Base-by-base conservation (phyloP, 2,113 vertebrate species). In the Phrynosoma blainvillii region DNA sequence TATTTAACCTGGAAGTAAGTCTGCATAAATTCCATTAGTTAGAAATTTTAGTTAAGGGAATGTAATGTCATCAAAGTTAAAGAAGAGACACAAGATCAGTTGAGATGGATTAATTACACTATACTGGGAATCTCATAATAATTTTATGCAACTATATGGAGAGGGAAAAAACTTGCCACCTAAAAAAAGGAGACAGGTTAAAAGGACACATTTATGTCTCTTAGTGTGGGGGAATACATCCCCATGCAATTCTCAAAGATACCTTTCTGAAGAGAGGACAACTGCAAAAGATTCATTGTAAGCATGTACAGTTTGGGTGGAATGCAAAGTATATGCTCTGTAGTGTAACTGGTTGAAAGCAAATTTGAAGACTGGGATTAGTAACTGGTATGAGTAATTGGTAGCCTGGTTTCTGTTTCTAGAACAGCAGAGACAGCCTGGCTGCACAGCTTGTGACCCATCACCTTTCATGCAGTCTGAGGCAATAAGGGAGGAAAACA, bases 341-440 rank as follows among this genome's bases (percentile, higher is more conserved):
- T 77, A 92, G 78, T 90, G 88, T 90, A 80, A 90, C 88, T 93
- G 91, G 89, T 93, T 87, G 62, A 90, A 94, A 93, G 85, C 78
- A 79, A 81, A 27, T 32, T 11, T 27, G 56, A 77, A 80, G 56
- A 56, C 90, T 92, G 70, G 75, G 92, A 83, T 84, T 85, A 79
- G 79, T 27, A n/a, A 30, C 30, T 30, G 4, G 91, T 90, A 92
- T 92, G 93, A 92, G 92, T 92, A 94, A 93, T 62, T 84, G 94
- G 87, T 88, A 88, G 0, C 4, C 92, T 95, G 92, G 86, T 93
- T 94, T 95, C 86, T 94, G 90, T 96, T 93, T 87, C 84, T 91
- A 86, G 92, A 95, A 84, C 65, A 90, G 93, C 90, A 91, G 93
- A 93, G 91, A 93, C 93, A 92, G 68, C 89, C 23, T 78, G 88